Conservation (phyloP, 1,140 invertebrate species). For the Apis laboriosa region DNA sequence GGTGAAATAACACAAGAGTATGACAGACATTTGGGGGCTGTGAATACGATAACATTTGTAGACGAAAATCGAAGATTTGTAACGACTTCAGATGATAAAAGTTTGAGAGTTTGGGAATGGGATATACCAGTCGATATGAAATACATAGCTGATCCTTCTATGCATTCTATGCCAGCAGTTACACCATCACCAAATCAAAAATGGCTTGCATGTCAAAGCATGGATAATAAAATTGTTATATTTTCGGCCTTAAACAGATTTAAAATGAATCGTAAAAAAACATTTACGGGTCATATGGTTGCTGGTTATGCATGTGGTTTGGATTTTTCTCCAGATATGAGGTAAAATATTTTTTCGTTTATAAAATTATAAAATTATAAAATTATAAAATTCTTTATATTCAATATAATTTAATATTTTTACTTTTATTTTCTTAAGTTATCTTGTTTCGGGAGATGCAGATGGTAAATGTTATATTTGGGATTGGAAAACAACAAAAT, state of each 20-base stretch:
- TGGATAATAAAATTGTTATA: conserved; percentile 99
- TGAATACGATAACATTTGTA: conserved; percentile 99
- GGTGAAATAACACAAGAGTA: conserved; percentile 99
- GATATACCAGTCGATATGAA: conserved; percentile 99
- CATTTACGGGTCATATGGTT: conserved; percentile 99
- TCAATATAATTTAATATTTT: background rate
- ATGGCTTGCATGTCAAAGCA: conserved; percentile 99
- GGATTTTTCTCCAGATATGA: conserved; percentile 99
- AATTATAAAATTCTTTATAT: background rate
- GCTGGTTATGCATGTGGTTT: conserved; percentile 98
- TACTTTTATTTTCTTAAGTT: conserved; percentile 82
- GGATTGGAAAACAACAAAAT: conserved; percentile 99
- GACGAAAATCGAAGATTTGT: conserved; percentile 99
- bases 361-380: too few relatives aligned
- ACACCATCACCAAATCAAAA: conserved; percentile 97
- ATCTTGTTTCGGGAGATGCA: conserved; percentile 99
- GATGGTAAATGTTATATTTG: conserved; percentile 99
- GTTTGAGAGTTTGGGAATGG: conserved; percentile 99
- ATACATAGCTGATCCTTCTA: conserved; percentile 99
- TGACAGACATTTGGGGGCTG: conserved; percentile 98
- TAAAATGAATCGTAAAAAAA: conserved; percentile 98
- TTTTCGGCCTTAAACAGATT: conserved; percentile 98
- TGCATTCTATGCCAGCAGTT: conserved; percentile 99
- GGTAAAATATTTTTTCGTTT: conserved; percentile 79
- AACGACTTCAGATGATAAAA: conserved; percentile 99